These are phyloP conservation scores for Lanistes nyassanus DNA, from an alignment of 1,140 invertebrate species.

Conservation along the genomic window DNA sequence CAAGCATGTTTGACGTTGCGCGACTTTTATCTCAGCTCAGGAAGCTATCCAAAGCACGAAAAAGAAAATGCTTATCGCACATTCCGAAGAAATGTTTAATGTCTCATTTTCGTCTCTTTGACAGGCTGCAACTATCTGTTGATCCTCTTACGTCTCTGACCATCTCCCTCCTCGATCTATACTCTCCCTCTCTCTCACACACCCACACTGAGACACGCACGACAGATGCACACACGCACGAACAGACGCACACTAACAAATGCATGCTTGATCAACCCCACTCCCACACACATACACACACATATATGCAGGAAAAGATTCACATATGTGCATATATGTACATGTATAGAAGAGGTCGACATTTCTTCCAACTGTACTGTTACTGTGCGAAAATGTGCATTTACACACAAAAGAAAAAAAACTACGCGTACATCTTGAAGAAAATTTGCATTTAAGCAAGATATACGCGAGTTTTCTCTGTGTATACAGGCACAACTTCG, in stretches of 20 bases:
- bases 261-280: background rate
- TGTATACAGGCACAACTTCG: too few species aligned
- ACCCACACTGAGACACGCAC: background rate
- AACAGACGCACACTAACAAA: constrained; percentile 1
- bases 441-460: too few species aligned
- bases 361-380: too few species aligned
- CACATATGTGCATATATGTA: too few species aligned
- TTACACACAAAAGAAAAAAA: too few species aligned
- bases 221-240: background rate
- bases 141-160: background rate
- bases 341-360: too few species aligned
- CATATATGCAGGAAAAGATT: too few species aligned
- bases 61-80: background rate
- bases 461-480: too few species aligned
- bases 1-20: too few species aligned
- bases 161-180: background rate
- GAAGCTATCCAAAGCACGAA: background rate
- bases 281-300: constrained; percentile 1
- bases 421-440: too few species aligned
- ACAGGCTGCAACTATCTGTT: background rate
- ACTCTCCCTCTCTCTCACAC: constrained; percentile 8
- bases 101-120: background rate
- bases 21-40: background rate
- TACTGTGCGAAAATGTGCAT: too few species aligned
- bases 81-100: background rate